Evolutionary conservation across 2,888 invertebrate genomes (phyloP).

Genomic region (Chymomyza caudatula): DNA sequence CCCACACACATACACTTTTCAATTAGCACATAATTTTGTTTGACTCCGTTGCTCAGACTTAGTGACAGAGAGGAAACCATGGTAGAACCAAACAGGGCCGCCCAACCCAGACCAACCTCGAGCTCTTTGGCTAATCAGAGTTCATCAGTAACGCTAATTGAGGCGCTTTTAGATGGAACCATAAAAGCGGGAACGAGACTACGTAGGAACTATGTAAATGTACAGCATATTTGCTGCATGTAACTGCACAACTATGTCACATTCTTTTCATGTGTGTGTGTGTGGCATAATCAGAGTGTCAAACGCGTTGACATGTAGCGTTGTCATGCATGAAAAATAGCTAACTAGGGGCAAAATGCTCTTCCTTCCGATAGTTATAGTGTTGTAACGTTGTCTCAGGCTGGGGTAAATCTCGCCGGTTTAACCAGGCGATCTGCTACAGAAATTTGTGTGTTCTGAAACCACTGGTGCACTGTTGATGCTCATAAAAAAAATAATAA

Average conservation of each 20-base stretch:
- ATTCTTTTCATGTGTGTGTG: background rate
- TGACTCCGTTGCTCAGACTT: background rate
- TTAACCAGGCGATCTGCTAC: no score
- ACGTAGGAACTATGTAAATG: background rate
- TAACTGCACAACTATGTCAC: background rate
- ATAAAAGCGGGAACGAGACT: constrained; percentile 38
- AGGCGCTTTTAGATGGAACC: constrained; percentile 58
- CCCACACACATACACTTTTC: constrained; percentile 38
- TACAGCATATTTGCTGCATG: background rate
- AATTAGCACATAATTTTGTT: constrained; percentile 62
- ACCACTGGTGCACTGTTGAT: no score
- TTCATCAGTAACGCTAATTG: constrained; percentile 64
- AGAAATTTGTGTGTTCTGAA: no score
- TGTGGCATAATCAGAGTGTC: background rate
- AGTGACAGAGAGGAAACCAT: background rate
- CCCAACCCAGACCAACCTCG: background rate
- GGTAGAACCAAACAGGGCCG: background rate
- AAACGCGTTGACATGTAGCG: background rate
- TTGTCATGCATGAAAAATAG: background rate
- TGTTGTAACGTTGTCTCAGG: no score
- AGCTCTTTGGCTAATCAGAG: constrained; percentile 56
- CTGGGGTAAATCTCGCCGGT: no score
- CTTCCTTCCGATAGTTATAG: no score
- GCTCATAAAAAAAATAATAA: no score
- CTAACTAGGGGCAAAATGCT: background rate